Evolutionary conservation across 1,140 invertebrate genomes (phyloP).

Genomic region (Zaprionus camerounensis): DNA sequence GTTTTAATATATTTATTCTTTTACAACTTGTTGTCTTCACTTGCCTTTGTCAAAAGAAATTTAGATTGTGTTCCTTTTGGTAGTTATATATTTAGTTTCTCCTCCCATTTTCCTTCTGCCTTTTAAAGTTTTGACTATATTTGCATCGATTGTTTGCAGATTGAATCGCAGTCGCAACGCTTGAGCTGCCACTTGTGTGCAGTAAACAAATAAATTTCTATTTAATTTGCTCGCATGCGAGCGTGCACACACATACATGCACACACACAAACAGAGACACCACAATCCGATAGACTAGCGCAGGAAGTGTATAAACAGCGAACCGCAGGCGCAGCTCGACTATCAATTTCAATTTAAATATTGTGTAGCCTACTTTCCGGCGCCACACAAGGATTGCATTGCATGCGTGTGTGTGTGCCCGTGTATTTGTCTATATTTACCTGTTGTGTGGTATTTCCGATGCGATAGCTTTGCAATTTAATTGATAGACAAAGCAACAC

Average conservation of each 20-base stretch:
- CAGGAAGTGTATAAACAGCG: conserved; percentile 41
- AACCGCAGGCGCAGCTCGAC: conserved; percentile 59
- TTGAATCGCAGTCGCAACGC: conserved; percentile 25
- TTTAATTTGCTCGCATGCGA: conserved; percentile 53
- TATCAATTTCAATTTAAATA: conserved; percentile 82
- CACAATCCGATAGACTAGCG: conserved; percentile 2
- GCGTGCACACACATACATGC: conserved; percentile 24
- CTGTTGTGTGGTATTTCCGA: conserved; percentile 49
- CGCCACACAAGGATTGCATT: conserved; percentile 23
- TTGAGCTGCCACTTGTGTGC: conserved; percentile 32
- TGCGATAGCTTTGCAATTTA: conserved; percentile 60
- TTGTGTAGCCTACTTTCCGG: conserved; percentile 63
- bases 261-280: conserved; percentile 22
- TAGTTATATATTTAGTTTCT: background rate
- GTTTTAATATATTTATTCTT: too few species aligned
- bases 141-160: background rate
- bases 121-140: background rate
- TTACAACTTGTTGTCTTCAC: too few species aligned
- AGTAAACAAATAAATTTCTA: conserved; percentile 58
- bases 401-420: conserved; percentile 32
- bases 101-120: background rate
- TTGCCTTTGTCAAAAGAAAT: too few species aligned
- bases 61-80: too few species aligned
- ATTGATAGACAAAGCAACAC: conserved; percentile 66
- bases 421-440: conserved; percentile 41